Conservation (phyloP, 2,888 invertebrate genomes). For the Rhodophaea formosa region DNA sequence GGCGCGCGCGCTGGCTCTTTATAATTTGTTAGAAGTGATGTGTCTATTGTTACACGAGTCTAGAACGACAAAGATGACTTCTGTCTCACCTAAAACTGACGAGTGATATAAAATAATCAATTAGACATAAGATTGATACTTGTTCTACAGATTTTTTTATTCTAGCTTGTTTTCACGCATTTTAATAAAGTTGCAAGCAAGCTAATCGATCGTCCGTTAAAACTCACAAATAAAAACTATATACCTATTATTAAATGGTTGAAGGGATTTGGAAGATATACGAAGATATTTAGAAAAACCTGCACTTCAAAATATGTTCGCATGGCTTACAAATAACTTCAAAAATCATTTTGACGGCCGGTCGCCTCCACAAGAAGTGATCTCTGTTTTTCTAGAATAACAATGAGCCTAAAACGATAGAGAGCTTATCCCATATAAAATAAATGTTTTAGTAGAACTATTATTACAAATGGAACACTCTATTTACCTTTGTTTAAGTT, state of each 20-base stretch:
- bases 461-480: slow-evolving; percentile 61
- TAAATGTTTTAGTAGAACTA: slow-evolving; percentile 77
- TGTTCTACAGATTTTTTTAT: slow-evolving; percentile 42
- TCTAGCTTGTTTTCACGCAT: slow-evolving; percentile 47
- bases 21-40: slow-evolving; percentile 58
- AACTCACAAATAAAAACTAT: slow-evolving; percentile 23
- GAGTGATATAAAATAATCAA: slow-evolving; percentile 33
- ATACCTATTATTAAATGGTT: slow-evolving; percentile 18
- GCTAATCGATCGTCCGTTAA: slow-evolving; percentile 26
- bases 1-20: slow-evolving; percentile 50
- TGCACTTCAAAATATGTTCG: slow-evolving; percentile 45
- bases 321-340: slow-evolving; percentile 26
- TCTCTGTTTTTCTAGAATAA: slow-evolving; percentile 65
- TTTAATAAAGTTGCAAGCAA: slow-evolving; percentile 23
- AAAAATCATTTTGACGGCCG: slow-evolving; percentile 16
- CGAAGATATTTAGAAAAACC: slow-evolving; percentile 43
- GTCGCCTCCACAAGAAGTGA: slow-evolving; percentile 38
- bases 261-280: slow-evolving; percentile 26
- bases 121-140: slow-evolving; percentile 37
- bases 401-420: slow-evolving; percentile 75
- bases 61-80: slow-evolving; percentile 63
- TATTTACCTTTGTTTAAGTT: slow-evolving; percentile 79
- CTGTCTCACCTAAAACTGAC: slow-evolving; percentile 37
- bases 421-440: slow-evolving; percentile 75
- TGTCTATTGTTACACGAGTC: slow-evolving; percentile 45